Evolutionary conservation across 2,888 invertebrate species (phyloP).

Genomic region (Napeogenes sylphis): DNA sequence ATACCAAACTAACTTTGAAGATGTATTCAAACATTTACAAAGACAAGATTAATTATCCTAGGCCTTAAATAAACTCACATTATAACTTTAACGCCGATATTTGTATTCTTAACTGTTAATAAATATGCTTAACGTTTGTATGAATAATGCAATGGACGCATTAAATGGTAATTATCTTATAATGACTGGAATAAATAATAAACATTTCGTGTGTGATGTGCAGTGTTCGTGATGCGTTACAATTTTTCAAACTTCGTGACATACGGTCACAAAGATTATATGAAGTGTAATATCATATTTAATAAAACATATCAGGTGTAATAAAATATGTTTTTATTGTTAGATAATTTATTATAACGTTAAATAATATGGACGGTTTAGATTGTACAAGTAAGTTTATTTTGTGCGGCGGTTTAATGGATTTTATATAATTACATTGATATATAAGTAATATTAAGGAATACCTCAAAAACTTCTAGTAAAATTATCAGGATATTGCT

Average conservation of each 20-base stretch:
- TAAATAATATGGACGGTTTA: too few species aligned
- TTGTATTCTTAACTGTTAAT: constrained; percentile 3
- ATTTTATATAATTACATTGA: too few species aligned
- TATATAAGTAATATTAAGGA: too few species aligned
- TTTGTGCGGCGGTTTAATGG: too few species aligned
- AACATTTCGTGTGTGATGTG: constrained; percentile 47
- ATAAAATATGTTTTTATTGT: too few species aligned
- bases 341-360: too few species aligned
- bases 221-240: constrained; percentile 39
- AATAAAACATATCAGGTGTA: too few species aligned
- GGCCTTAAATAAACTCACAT: constrained; percentile 4
- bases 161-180: constrained; percentile 63
- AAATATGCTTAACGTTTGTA: constrained; percentile 22
- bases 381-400: too few species aligned
- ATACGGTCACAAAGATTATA: constrained; percentile 18
- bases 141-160: constrained; percentile 55
- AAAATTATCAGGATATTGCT: too few species aligned
- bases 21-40: constrained; percentile 1
- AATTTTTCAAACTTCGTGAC: constrained; percentile 36
- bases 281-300: neutral
- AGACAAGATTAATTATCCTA: constrained; percentile 1
- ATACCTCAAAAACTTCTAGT: too few species aligned
- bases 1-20: neutral
- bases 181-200: constrained; percentile 60
- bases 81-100: constrained; percentile 5